Conservation (phyloP, 2,888 invertebrate species). For the Sepioteuthis lessoniana region DNA sequence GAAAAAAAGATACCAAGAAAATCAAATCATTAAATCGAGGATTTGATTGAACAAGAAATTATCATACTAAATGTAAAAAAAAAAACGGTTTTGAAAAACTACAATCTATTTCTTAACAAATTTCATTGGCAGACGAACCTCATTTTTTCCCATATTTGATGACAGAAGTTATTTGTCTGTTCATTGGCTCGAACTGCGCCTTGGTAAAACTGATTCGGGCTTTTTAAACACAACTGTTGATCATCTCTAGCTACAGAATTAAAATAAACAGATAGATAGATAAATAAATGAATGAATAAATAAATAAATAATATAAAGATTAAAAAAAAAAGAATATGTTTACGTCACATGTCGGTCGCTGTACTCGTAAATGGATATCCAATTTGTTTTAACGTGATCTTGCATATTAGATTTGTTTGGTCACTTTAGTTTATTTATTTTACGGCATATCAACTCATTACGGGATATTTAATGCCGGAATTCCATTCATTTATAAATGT, state of each 20-base stretch:
- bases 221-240: neutral
- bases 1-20: no score
- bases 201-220: neutral
- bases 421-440: no score
- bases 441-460: no score
- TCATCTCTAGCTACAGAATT: neutral
- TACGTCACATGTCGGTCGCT: neutral
- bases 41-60: no score
- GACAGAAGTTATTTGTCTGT: neutral
- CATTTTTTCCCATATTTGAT: neutral
- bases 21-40: no score
- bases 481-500: no score
- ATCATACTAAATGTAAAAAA: no score
- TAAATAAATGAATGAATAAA: neutral
- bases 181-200: neutral
- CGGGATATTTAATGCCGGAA: no score
- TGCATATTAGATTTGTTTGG: neutral
- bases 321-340: neutral
- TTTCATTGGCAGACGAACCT: neutral
- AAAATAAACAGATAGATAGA: neutral
- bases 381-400: neutral
- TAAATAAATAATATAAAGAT: neutral
- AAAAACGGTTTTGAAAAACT: no score
- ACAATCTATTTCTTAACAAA: neutral
- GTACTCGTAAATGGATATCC: neutral